Evolutionary conservation across 2,113 vertebrate genomes (phyloP), one percentile per base, ranked within the genome.

Genomic region (Chlamydotis undulata): DNA sequence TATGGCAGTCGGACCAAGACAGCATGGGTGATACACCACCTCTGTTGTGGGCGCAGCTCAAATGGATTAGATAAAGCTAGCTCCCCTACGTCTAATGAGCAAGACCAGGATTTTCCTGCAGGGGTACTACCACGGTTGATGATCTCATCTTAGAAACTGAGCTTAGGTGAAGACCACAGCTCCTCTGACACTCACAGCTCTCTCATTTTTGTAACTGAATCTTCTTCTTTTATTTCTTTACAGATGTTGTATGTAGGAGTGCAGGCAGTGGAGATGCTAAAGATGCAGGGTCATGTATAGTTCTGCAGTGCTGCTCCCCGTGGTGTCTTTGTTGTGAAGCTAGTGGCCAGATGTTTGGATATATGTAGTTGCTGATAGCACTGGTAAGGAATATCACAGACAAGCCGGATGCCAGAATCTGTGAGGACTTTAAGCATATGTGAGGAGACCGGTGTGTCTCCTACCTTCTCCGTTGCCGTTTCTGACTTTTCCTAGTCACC

Each of bases 261-360:
- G 33, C 81, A 82, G 70, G 70, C 59, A 73, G 53, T 77, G 0
- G 1, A 68, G 76, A 57, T 77, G 47, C 65, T 56, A 73, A 81
- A 89, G 63, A 55, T 73, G 56, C 6, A 68, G 86, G 81, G 57
- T 73, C 57, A 29, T 57, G 29, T 82, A 7, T 68, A 61, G 78
- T 52, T 82, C 47, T 71, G 53, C 57, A 41, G 64, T 63, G 70
- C 75, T 77, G 47, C 18, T 89, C 24, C 52, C 47, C 0, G 0
- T 26, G 37, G 12, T 83, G 67, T 68, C 79, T 79, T 59, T 88
- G 83, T 84, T 84, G 35, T 76, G 75, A 76, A 81, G 89, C 25
- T 83, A 65, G 80, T 55, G 79, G 74, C n/a, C 75, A 65, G 57
- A 15, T 92, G 63, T 89, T 70, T 85, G 69, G 64, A 25, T 84